Conservation (phyloP, 2,888 invertebrate genomes). For the Spodoptera picta region DNA sequence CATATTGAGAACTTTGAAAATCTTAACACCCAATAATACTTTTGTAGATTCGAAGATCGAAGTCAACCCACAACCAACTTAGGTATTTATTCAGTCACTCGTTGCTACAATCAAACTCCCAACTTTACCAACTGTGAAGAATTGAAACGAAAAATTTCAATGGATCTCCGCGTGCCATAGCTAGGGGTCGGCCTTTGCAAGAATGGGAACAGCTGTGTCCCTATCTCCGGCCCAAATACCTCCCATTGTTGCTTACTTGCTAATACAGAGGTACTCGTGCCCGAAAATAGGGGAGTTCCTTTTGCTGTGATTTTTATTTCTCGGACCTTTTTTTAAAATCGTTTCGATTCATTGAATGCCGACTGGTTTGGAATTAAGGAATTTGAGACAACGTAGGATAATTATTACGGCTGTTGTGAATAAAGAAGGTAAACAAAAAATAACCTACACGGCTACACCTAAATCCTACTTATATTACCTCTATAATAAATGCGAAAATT, state of each 20-base stretch:
- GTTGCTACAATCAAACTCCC: not conserved
- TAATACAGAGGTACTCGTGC: conserved; percentile 2
- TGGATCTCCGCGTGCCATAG: conserved; percentile 23
- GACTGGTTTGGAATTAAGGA: too few species aligned
- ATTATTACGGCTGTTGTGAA: too few species aligned
- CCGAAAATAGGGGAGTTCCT: conserved; percentile 3
- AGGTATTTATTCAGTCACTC: not conserved
- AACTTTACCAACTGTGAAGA: not conserved
- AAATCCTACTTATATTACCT: too few species aligned
- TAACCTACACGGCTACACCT: too few species aligned
- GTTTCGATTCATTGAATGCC: not conserved
- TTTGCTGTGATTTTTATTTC: not conserved
- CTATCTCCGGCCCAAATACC: conserved; percentile 21
- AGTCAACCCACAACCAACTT: not conserved
- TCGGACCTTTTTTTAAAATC: not conserved
- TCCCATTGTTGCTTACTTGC: conserved; percentile 26
- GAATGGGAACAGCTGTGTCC: conserved; percentile 31
- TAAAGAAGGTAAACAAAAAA: too few species aligned
- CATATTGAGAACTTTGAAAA: too few species aligned
- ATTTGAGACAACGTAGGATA: too few species aligned
- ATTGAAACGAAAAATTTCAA: conserved; percentile 17
- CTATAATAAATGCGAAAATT: too few species aligned
- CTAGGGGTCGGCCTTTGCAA: not conserved
- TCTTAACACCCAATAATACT: not conserved
- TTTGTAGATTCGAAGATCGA: too few species aligned